These are phyloP conservation scores for Campoplex capitator DNA, from an alignment of 2,888 invertebrate species.

Conservation along the genomic window DNA sequence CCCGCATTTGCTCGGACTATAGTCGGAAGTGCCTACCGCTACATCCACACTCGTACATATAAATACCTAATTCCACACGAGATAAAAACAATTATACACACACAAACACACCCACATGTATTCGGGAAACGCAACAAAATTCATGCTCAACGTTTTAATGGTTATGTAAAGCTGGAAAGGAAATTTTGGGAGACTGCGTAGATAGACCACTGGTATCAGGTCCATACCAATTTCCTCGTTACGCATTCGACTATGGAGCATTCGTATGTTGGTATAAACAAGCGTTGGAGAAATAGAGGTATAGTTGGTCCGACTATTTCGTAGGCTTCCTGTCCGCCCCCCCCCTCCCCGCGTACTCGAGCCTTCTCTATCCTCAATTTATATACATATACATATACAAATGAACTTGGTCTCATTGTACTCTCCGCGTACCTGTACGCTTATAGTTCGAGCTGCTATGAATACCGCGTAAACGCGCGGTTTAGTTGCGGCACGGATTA, in stretches of 20 bases:
- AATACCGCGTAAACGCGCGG: constrained; percentile 62
- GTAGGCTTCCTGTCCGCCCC: not conserved
- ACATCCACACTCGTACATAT: constrained; percentile 25
- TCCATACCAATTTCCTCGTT: constrained; percentile 60
- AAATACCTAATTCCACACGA: constrained; percentile 22
- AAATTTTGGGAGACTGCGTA: not conserved
- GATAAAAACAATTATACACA: constrained; percentile 34
- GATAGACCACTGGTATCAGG: constrained; percentile 32
- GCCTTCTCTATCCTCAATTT: not conserved
- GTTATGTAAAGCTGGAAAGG: constrained; percentile 6
- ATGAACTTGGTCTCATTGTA: not conserved
- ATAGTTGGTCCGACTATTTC: constrained; percentile 48
- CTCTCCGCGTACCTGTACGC: constrained; percentile 25
- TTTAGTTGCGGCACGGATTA: constrained; percentile 68
- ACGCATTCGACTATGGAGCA: constrained; percentile 54
- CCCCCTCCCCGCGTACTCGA: constrained; percentile 11
- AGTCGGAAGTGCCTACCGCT: constrained; percentile 52
- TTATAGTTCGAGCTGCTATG: not conserved
- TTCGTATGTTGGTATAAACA: constrained; percentile 45
- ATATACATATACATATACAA: not conserved
- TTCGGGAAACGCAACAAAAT: not conserved
- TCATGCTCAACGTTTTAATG: not conserved
- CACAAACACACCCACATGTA: not conserved
- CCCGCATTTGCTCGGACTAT: constrained; percentile 50
- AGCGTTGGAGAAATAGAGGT: constrained; percentile 47